Conservation (phyloP, 2,888 invertebrate species). For the Zaprionus bogoriensis region DNA sequence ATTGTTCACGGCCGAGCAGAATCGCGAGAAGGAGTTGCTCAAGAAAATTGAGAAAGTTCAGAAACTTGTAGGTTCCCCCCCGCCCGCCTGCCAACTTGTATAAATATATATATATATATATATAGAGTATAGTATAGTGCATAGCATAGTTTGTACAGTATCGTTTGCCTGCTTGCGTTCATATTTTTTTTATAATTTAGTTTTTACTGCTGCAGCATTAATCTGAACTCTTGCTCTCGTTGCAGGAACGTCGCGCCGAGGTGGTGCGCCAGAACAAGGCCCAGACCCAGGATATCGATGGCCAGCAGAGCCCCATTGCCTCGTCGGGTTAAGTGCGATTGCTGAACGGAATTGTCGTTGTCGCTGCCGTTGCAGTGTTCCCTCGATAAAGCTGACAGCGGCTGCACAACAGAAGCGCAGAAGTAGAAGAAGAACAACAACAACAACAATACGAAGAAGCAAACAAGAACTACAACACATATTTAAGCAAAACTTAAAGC, state of each 20-base stretch:
- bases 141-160: constrained; percentile 3
- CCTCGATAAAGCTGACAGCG: constrained; percentile 20
- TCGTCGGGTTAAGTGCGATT: constrained; percentile 85
- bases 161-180: constrained; percentile 47
- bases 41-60: constrained; percentile 92
- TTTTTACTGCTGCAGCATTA: neutral
- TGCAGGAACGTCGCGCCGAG: constrained; percentile 95
- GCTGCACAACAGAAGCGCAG: constrained; percentile 17
- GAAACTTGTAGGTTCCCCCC: constrained; percentile 88
- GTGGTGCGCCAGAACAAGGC: constrained; percentile 95
- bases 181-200: constrained; percentile 1
- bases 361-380: constrained; percentile 46
- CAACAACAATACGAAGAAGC: constrained; percentile 24
- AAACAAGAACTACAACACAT: constrained; percentile 38
- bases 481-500: constrained; percentile 48
- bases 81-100: too few relatives aligned
- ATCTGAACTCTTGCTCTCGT: constrained; percentile 14
- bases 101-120: too few relatives aligned
- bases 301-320: constrained; percentile 85
- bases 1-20: constrained; percentile 91
- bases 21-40: constrained; percentile 92
- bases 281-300: constrained; percentile 82
- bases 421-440: constrained; percentile 29
- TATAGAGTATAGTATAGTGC: neutral
- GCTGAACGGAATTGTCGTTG: constrained; percentile 19